Evolutionary conservation across 2,797 vertebrate species (phyloP).

Genomic region (Odontamblyopus lacepedii): DNA sequence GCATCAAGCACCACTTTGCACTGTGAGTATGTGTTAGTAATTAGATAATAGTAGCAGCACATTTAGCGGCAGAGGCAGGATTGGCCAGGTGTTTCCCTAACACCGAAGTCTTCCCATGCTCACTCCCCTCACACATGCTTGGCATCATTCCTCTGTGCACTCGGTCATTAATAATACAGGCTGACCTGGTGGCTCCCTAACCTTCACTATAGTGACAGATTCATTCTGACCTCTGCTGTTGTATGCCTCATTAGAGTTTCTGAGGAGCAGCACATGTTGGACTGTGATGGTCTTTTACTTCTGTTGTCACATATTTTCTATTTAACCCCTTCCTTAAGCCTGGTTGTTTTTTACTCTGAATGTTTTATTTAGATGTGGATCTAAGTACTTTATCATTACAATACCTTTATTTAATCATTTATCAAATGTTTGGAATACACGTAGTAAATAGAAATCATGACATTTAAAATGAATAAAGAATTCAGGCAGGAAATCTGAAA

Average conservation of each 20-base stretch:
- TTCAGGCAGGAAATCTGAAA: too few species aligned
- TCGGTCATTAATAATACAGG: constrained; percentile 69
- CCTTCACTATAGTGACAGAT: constrained; percentile 63
- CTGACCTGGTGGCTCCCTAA: constrained; percentile 64
- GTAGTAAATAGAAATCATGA: background rate
- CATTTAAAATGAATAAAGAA: too few species aligned
- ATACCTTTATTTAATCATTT: constrained; percentile 25
- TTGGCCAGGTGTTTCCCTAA: constrained; percentile 8
- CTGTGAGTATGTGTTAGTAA: constrained; percentile 23
- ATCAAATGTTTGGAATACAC: constrained; percentile 15
- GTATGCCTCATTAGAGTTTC: constrained; percentile 56
- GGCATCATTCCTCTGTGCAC: constrained; percentile 39
- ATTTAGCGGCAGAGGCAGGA: background rate
- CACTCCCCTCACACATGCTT: constrained; percentile 59
- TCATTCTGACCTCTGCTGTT: constrained; percentile 62
- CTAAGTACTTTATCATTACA: too few species aligned
- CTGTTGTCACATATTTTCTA: constrained; percentile 23
- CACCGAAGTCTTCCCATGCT: constrained; percentile 53
- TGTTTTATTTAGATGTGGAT: background rate
- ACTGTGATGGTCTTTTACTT: constrained; percentile 45
- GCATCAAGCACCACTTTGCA: constrained; percentile 8
- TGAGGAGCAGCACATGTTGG: constrained; percentile 34
- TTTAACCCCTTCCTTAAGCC: constrained; percentile 4
- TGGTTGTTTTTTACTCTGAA: constrained; percentile 32
- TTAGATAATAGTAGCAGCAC: constrained; percentile 4